phyloP scores from a whole-genome alignment of 2,797 vertebrate genomes.

The Picus viridis region DNA sequence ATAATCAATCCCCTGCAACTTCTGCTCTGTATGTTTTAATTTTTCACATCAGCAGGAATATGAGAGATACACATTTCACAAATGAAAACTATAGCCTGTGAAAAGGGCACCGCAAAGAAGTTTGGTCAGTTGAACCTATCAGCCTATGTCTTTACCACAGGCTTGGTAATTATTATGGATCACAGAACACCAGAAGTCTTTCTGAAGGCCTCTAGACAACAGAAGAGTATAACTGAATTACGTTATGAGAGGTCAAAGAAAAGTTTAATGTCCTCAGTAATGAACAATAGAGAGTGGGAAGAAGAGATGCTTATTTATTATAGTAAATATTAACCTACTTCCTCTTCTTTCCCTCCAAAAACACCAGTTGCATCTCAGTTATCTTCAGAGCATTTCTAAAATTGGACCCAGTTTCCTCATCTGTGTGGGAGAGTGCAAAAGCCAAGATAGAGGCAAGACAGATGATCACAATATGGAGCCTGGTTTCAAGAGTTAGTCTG shows the following conservation, averaged over 20 bases:
- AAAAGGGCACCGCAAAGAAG: not conserved
- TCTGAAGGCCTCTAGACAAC: not conserved
- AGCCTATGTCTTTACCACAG: not conserved
- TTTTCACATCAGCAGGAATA: not conserved
- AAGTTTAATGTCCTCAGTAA: not conserved
- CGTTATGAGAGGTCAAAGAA: not conserved
- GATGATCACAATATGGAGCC: not conserved
- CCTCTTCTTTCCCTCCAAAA: not conserved
- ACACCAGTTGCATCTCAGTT: not conserved
- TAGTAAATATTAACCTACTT: not conserved
- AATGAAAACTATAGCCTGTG: not conserved
- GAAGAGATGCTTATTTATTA: not conserved
- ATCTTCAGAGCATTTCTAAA: not conserved
- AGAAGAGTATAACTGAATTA: not conserved
- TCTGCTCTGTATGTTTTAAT: not conserved
- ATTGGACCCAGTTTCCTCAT: not conserved
- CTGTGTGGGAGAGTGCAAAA: not conserved
- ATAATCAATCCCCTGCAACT: not conserved
- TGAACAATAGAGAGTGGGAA: not conserved
- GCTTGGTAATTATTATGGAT: not conserved
- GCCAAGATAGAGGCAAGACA: not conserved
- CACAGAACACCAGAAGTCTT: not conserved
- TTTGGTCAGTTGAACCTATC: not conserved
- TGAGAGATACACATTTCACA: not conserved
- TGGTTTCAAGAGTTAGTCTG: not conserved